Percentiles rank a stretch among this genome's conserved stretches.
Evolutionary conservation across 2,888 invertebrate genomes (phyloP).

Genomic region (Meiosimyza platycephala): DNA sequence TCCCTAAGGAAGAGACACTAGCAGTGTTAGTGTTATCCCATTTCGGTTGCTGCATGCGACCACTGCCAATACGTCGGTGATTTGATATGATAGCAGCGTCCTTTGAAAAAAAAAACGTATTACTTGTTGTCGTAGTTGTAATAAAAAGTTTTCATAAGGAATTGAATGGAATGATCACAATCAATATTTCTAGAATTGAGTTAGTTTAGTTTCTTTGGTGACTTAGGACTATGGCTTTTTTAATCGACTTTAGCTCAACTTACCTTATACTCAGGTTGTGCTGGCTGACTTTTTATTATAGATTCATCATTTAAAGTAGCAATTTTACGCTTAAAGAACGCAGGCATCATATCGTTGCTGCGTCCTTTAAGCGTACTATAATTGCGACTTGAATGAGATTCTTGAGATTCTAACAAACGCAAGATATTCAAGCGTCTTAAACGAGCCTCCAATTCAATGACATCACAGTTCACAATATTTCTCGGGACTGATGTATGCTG

Average conservation of each 20-base stretch:
- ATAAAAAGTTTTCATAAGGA: not conserved
- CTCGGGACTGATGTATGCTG: slow-evolving; percentile 40
- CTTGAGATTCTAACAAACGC: slow-evolving; percentile 43
- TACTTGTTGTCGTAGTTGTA: not conserved
- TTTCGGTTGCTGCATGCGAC: slow-evolving; percentile 60
- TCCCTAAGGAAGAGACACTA: slow-evolving; percentile 29
- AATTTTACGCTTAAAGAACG: slow-evolving; percentile 59
- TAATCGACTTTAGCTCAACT: slow-evolving; percentile 15
- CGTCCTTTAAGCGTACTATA: slow-evolving; percentile 30
- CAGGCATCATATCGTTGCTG: slow-evolving; percentile 57
- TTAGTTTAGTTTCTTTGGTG: not conserved
- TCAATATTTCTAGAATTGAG: not conserved
- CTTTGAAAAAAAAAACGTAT: slow-evolving; percentile 40
- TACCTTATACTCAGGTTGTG: slow-evolving; percentile 58
- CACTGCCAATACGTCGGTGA: slow-evolving; percentile 63
- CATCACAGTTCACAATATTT: slow-evolving; percentile 59
- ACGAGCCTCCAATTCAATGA: slow-evolving; percentile 58
- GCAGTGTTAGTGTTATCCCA: slow-evolving; percentile 49
- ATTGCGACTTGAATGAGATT: slow-evolving; percentile 21
- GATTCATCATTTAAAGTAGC: slow-evolving; percentile 55
- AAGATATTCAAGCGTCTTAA: slow-evolving; percentile 57
- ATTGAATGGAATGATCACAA: too few species aligned
- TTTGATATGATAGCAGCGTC: slow-evolving; percentile 58
- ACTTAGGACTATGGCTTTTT: slow-evolving; percentile 8
- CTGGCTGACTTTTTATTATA: slow-evolving; percentile 60